Conservation (phyloP, 2,888 invertebrate species). For the Lasioglossum malachurum region DNA sequence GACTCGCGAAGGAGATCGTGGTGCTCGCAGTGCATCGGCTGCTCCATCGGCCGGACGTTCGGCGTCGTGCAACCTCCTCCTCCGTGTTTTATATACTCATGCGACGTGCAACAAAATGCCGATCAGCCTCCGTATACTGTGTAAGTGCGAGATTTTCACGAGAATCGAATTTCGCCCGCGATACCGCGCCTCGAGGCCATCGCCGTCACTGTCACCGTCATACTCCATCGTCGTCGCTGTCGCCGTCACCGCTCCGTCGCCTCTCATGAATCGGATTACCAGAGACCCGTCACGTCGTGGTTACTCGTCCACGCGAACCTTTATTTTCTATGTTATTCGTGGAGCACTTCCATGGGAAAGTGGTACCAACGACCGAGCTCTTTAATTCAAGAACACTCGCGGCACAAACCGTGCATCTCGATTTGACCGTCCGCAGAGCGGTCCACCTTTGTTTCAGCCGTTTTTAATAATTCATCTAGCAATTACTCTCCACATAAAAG, state of each 20-base stretch:
- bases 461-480: no score
- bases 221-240: background rate
- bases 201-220: background rate
- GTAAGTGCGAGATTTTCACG: constrained; percentile 72
- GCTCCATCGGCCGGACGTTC: constrained; percentile 75
- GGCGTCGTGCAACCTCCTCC: constrained; percentile 46
- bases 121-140: constrained; percentile 74
- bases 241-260: background rate
- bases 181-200: constrained; percentile 6
- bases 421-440: no score
- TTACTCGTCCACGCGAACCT: background rate
- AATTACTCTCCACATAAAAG: background rate
- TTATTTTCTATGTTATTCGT: background rate
- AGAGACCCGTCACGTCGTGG: background rate
- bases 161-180: constrained; percentile 13
- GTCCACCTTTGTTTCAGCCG: background rate
- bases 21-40: constrained; percentile 73
- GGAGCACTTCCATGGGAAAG: background rate
- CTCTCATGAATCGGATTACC: constrained; percentile 9
- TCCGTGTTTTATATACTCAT: constrained; percentile 53
- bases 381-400: background rate
- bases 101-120: constrained; percentile 78
- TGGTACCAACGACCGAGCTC: background rate
- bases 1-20: constrained; percentile 69
- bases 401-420: no score